A percentile compares a stretch with the other conserved stretches of the same genome.
phyloP scores from a whole-genome alignment of 2,797 vertebrate genomes.

The Rhinophrynus dorsalis region DNA sequence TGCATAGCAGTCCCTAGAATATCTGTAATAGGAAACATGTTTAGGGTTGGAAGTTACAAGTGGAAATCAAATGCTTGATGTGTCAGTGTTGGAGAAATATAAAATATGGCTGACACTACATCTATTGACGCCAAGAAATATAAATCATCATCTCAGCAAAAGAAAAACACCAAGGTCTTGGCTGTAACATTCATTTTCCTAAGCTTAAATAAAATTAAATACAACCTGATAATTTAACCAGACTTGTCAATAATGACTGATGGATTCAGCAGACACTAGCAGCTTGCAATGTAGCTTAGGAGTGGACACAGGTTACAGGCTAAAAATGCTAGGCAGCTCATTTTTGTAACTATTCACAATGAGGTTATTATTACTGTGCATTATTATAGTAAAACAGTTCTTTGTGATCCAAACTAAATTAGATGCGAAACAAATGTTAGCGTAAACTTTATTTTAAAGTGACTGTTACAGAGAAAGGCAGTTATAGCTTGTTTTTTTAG shows the following conservation, averaged over 20 bases:
- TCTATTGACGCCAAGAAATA: slow-evolving; percentile 67
- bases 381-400: too few species aligned
- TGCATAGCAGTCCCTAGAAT: slow-evolving; percentile 63
- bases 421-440: too few species aligned
- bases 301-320: neutral
- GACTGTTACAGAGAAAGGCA: too few species aligned
- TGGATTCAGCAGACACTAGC: slow-evolving; percentile 64
- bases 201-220: slow-evolving; percentile 67
- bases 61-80: slow-evolving; percentile 70
- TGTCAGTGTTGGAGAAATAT: slow-evolving; percentile 68
- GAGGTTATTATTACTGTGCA: too few species aligned
- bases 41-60: slow-evolving; percentile 68
- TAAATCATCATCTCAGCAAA: slow-evolving; percentile 71
- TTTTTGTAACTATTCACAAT: neutral
- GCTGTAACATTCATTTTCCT: slow-evolving; percentile 68
- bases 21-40: slow-evolving; percentile 69
- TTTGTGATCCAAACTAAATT: too few species aligned
- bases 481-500: too few species aligned
- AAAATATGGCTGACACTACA: slow-evolving; percentile 67
- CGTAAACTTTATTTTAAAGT: too few species aligned
- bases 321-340: slow-evolving; percentile 8
- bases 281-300: slow-evolving; percentile 42
- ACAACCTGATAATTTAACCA: slow-evolving; percentile 73
- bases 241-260: slow-evolving; percentile 69
- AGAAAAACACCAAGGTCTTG: slow-evolving; percentile 67